Percentiles rank a stretch among this genome's conserved stretches.
Evolutionary conservation across 2,888 invertebrate species (phyloP).

Genomic region (Sminthurides aquaticus): DNA sequence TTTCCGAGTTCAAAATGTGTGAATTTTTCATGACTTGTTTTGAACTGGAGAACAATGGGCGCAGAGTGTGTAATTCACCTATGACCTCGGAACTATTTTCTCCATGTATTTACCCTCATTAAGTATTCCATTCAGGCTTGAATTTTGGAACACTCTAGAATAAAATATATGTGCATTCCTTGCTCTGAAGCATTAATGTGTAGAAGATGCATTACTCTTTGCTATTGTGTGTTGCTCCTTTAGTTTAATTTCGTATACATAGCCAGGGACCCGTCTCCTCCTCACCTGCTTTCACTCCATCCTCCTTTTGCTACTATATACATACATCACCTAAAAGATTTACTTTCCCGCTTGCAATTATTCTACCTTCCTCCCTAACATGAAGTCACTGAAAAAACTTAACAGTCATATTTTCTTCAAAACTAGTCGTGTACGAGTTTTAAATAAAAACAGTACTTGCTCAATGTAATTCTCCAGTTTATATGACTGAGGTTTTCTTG

Average conservation of each 20-base stretch:
- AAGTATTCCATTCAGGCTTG: too few relatives aligned
- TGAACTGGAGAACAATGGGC: not conserved
- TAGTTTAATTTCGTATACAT: not conserved
- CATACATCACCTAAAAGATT: too few relatives aligned
- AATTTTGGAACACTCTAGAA: not conserved
- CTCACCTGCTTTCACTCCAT: too few relatives aligned
- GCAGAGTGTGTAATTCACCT: not conserved
- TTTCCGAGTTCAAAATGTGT: too few relatives aligned
- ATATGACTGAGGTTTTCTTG: too few relatives aligned
- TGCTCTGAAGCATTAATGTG: not conserved
- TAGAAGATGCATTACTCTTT: not conserved
- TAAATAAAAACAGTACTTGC: not conserved
- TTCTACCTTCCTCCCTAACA: too few relatives aligned
- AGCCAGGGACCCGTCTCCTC: not conserved
- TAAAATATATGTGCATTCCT: not conserved
- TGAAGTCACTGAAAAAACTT: too few relatives aligned
- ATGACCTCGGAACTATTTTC: not conserved
- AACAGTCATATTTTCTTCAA: not conserved
- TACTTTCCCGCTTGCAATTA: too few relatives aligned
- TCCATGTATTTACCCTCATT: too few relatives aligned
- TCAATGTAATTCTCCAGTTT: too few relatives aligned
- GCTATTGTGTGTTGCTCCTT: too few relatives aligned
- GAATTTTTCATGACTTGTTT: not conserved
- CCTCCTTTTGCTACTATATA: too few relatives aligned
- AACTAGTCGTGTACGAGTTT: not conserved